Conservation (phyloP, 2,888 invertebrate species). For the Pollenia griseotomentosa region DNA sequence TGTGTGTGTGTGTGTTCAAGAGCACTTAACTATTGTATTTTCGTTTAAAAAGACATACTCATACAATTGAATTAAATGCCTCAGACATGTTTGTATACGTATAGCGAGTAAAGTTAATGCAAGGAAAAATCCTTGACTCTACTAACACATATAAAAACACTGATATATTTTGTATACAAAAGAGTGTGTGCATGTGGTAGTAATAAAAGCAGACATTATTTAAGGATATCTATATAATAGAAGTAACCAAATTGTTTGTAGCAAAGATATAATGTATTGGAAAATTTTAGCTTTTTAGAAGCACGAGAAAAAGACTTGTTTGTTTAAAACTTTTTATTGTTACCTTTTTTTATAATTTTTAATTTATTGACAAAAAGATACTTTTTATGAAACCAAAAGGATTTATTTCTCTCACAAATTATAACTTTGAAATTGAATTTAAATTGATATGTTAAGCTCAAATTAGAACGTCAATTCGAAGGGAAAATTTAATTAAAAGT, state of each 20-base stretch:
- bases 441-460: slow-evolving; percentile 9
- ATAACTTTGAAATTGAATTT: slow-evolving; percentile 19
- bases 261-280: not conserved
- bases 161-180: not conserved
- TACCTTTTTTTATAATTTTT: slow-evolving; percentile 11
- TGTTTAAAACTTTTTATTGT: slow-evolving; percentile 20
- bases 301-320: not conserved
- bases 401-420: slow-evolving; percentile 11
- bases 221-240: not conserved
- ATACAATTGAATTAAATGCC: slow-evolving; percentile 3
- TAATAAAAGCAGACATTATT: slow-evolving; percentile 14
- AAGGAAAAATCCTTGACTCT: slow-evolving; percentile 51
- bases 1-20: slow-evolving; percentile 15
- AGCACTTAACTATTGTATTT: slow-evolving; percentile 42
- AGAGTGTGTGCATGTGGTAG: not conserved
- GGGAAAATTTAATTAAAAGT: not conserved
- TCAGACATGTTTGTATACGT: slow-evolving; percentile 18
- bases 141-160: slow-evolving; percentile 33
- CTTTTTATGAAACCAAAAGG: slow-evolving; percentile 31
- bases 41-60: slow-evolving; percentile 16
- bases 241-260: slow-evolving; percentile 7
- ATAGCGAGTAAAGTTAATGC: slow-evolving; percentile 22
- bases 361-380: slow-evolving; percentile 35
- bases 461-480: not conserved
- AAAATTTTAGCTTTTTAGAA: slow-evolving; percentile 2